phyloP scores from a whole-genome alignment of 2,797 vertebrate genomes.

The Phoxinus dragarum region DNA sequence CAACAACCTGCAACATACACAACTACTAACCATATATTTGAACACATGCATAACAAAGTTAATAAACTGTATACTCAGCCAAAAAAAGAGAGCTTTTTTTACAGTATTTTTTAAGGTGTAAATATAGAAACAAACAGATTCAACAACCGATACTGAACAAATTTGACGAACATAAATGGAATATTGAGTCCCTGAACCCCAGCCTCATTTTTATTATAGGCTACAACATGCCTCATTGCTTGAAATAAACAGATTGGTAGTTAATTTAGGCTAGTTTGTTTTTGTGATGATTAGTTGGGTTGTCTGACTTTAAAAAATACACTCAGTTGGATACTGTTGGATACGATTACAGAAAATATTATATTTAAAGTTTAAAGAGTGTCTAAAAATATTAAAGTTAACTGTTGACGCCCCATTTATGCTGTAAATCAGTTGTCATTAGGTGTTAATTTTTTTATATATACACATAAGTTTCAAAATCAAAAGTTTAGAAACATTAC shows the following conservation, averaged over 20 bases:
- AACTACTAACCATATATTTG: not conserved
- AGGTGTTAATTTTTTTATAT: not conserved
- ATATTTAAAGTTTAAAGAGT: not conserved
- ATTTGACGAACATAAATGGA: not conserved
- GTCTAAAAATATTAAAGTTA: not conserved
- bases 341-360: no score
- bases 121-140: not conserved
- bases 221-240: not conserved
- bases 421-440: not conserved
- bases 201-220: not conserved
- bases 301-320: not conserved
- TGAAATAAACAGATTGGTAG: not conserved
- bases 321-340: not conserved
- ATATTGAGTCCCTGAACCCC: not conserved
- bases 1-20: not conserved
- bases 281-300: not conserved
- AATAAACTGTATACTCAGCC: not conserved
- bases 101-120: no score
- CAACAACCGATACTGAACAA: not conserved
- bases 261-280: not conserved
- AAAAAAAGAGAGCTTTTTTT: no score
- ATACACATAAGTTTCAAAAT: no score
- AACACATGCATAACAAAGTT: not conserved
- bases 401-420: not conserved
- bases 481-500: no score